Conservation (phyloP, 1,140 invertebrate species). For the Bilobella aurantiaca region DNA sequence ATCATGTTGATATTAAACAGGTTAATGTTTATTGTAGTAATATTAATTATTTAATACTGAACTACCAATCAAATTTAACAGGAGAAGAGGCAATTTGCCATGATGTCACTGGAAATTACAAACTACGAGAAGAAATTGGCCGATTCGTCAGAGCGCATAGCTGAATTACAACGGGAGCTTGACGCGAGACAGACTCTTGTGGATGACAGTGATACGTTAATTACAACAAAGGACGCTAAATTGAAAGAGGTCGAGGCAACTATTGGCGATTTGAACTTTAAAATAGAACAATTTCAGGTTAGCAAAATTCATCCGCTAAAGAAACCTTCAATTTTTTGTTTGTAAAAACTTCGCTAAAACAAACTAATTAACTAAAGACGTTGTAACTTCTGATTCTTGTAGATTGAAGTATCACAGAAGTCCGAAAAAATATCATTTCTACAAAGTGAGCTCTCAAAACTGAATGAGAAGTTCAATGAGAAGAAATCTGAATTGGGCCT, state of each 20-base stretch:
- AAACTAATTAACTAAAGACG: no score
- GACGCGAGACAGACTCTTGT: conserved; percentile 10
- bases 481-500: conserved; percentile 27
- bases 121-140: conserved; percentile 34
- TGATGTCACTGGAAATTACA: conserved; percentile 32
- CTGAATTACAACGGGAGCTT: conserved; percentile 17
- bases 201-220: conserved; percentile 3
- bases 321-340: no score
- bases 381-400: no score
- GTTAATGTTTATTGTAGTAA: neutral
- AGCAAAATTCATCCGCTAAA: no score
- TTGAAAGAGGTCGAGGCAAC: conserved; percentile 6
- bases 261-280: conserved; percentile 10
- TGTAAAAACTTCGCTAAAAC: no score
- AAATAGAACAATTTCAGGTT: no score
- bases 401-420: conserved; percentile 27
- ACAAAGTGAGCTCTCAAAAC: conserved; percentile 29
- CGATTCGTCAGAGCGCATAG: conserved; percentile 12
- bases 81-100: conserved; percentile 29
- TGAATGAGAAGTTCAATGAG: conserved; percentile 25
- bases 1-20: conserved; percentile 20
- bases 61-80: neutral
- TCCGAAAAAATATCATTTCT: conserved; percentile 30
- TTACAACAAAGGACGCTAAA: conserved; percentile 16
- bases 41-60: neutral